These are phyloP conservation scores for Sebastes flavidus DNA, from an alignment of 2,797 vertebrate species.

Conservation along the genomic window DNA sequence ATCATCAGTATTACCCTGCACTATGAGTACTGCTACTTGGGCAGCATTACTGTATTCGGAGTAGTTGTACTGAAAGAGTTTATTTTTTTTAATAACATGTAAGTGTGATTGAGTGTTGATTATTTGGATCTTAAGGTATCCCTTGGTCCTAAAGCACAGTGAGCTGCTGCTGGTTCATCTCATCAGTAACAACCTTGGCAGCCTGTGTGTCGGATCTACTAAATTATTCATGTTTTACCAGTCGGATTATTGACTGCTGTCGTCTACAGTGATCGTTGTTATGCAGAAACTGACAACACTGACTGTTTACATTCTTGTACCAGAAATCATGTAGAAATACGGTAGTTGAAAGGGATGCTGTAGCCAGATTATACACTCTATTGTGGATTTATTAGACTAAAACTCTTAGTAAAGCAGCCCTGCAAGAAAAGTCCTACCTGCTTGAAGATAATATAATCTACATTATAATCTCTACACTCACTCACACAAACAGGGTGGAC, in stretches of 20 bases:
- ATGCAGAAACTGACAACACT: not conserved
- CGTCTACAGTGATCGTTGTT: not conserved
- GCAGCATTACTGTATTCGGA: no score
- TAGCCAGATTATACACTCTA: not conserved
- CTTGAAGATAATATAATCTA: not conserved
- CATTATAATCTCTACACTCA: not conserved
- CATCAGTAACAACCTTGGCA: not conserved
- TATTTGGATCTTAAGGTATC: not conserved
- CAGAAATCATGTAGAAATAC: not conserved
- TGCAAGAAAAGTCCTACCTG: not conserved
- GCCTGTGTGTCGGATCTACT: not conserved
- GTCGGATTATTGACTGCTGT: not conserved
- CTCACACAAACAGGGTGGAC: not conserved
- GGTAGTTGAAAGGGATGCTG: not conserved
- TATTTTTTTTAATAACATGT: not conserved
- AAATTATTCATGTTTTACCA: not conserved
- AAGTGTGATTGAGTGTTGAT: not conserved
- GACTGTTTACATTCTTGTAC: not conserved
- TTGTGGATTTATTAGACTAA: not conserved
- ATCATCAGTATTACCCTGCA: not conserved
- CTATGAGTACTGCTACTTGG: not conserved
- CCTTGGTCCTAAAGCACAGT: not conserved
- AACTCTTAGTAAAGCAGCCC: not conserved
- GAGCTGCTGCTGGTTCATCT: not conserved
- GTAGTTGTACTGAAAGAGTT: not conserved